These are phyloP conservation scores for Atractosteus spatula DNA, from an alignment of 2,113 vertebrate genomes.

Conservation along the genomic window DNA sequence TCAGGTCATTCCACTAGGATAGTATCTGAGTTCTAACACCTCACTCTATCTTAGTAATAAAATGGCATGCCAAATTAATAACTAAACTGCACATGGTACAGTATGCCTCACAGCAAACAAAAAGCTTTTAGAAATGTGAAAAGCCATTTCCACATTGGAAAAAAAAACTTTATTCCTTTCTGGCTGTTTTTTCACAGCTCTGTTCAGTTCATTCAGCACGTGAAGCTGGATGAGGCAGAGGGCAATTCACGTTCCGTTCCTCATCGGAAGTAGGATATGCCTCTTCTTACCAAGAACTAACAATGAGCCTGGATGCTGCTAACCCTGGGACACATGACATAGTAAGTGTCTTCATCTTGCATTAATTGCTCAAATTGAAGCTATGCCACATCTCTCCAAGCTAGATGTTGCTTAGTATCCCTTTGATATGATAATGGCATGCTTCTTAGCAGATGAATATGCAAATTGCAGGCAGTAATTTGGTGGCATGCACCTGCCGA, in stretches of 20 bases:
- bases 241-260: slow-evolving; percentile 26
- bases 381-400: slow-evolving; percentile 97
- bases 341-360: slow-evolving; percentile 95
- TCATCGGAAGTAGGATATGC: slow-evolving; percentile 21
- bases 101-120: too few relatives aligned
- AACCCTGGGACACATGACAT: slow-evolving; percentile 89
- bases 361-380: slow-evolving; percentile 99
- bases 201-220: too few relatives aligned
- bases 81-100: too few relatives aligned
- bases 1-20: neutral
- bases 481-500: slow-evolving; percentile 98
- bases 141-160: too few relatives aligned
- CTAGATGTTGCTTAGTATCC: slow-evolving; percentile 92
- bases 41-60: too few relatives aligned
- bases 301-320: slow-evolving; percentile 84
- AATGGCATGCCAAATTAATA: too few relatives aligned
- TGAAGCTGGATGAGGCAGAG: slow-evolving; percentile 26
- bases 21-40: too few relatives aligned
- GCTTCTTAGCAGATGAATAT: slow-evolving; percentile 98
- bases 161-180: too few relatives aligned
- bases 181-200: too few relatives aligned
- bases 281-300: slow-evolving; percentile 74
- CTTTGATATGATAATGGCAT: slow-evolving; percentile 99
- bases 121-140: too few relatives aligned
- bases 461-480: slow-evolving; percentile 97